Conservation (phyloP, 1,140 invertebrate species). For the Copidosoma floridanum region DNA sequence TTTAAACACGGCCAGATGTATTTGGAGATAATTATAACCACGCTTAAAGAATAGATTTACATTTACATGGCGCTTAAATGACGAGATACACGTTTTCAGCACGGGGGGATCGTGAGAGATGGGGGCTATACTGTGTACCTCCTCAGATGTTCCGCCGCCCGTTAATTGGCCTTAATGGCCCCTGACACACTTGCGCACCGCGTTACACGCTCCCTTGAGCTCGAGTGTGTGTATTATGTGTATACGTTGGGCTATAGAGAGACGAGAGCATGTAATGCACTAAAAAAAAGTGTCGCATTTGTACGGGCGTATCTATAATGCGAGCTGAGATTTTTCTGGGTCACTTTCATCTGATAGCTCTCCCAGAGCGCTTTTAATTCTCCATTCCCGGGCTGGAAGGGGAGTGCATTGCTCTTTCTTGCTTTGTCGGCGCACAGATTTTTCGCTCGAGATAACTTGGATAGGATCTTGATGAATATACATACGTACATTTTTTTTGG, state of each 20-base stretch:
- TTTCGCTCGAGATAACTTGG: not conserved
- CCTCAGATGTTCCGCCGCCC: constrained; percentile 39
- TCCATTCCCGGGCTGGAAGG: not conserved
- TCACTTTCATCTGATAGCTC: constrained; percentile 16
- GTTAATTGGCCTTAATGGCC: constrained; percentile 48
- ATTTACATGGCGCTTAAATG: too few species aligned
- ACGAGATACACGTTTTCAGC: not conserved
- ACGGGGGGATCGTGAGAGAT: too few species aligned
- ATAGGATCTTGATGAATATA: constrained; percentile 8
- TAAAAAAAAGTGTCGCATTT: too few species aligned
- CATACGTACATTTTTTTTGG: too few species aligned
- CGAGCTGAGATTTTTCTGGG: constrained; percentile 19
- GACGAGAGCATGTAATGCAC: too few species aligned
- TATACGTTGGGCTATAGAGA: not conserved
- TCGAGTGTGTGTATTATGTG: too few species aligned
- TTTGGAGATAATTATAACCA: too few species aligned
- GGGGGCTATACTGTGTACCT: too few species aligned
- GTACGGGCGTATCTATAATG: too few species aligned
- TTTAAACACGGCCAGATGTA: too few species aligned
- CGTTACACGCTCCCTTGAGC: constrained; percentile 11
- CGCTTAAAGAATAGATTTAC: too few species aligned
- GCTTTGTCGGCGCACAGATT: not conserved
- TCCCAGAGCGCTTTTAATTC: not conserved
- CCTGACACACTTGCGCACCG: constrained; percentile 39
- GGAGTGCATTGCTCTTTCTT: not conserved